Percentiles rank a stretch among this genome's conserved stretches.
phyloP scores from a whole-genome alignment of 2,113 vertebrate species.

The Upupa epops region DNA sequence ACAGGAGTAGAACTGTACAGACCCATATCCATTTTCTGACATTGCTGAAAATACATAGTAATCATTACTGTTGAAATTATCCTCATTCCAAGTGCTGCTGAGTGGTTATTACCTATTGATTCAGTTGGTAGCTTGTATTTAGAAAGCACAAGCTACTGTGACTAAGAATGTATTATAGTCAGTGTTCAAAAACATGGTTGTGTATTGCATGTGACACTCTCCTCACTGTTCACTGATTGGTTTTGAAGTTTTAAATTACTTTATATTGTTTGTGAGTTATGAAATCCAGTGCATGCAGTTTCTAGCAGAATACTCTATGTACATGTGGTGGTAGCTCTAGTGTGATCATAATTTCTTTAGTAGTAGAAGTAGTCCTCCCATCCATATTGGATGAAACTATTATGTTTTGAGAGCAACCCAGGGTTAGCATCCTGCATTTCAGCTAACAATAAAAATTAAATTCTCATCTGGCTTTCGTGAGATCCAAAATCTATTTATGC shows the following conservation, averaged over 20 bases:
- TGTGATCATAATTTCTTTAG: not conserved
- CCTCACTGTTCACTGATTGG: not conserved
- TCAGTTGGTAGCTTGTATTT: not conserved
- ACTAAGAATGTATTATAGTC: not conserved
- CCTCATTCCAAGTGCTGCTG: not conserved
- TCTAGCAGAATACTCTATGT: not conserved
- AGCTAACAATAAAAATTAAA: not conserved
- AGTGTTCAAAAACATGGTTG: not conserved
- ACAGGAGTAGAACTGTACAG: not conserved
- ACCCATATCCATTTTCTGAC: not conserved
- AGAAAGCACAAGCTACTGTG: not conserved
- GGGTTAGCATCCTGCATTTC: not conserved
- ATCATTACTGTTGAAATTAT: not conserved
- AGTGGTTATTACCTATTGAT: not conserved
- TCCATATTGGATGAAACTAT: not conserved
- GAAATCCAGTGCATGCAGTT: not conserved
- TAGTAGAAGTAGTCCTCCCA: not conserved
- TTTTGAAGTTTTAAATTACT: constrained; percentile 18
- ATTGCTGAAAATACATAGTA: not conserved
- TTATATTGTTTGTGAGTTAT: not conserved
- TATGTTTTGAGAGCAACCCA: not conserved
- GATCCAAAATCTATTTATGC: not conserved
- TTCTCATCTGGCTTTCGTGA: not conserved
- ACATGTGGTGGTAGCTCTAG: not conserved
- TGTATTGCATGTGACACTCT: not conserved